phyloP scores from a whole-genome alignment of 2,888 invertebrate genomes.

The Trypoxylon attenuatum region DNA sequence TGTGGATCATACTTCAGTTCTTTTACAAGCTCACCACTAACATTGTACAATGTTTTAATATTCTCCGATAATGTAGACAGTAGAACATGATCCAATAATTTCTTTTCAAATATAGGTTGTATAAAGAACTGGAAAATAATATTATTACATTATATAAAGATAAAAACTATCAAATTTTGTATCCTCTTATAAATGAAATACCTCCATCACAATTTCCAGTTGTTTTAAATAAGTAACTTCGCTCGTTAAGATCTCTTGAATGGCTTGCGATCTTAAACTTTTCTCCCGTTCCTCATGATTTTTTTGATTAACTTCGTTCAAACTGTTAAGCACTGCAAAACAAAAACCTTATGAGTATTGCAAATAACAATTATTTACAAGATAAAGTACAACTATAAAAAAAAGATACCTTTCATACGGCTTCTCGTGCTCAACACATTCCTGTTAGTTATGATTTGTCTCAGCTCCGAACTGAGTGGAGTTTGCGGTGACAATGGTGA shows the following conservation, averaged over 20 bases:
- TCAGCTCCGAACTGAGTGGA: conserved; percentile 78
- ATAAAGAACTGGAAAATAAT: conserved; percentile 76
- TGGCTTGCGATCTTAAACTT: conserved; percentile 76
- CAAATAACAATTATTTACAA: not conserved
- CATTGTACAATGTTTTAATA: conserved; percentile 79
- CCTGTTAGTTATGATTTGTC: conserved; percentile 78
- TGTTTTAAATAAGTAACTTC: conserved; percentile 83
- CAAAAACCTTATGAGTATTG: not conserved
- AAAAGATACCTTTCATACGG: conserved; percentile 78
- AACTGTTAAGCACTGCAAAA: conserved; percentile 76
- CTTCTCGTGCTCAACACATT: conserved; percentile 80
- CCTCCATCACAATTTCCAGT: conserved; percentile 80
- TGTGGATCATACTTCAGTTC: conserved; percentile 77
- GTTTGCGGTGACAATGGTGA: conserved; percentile 78
- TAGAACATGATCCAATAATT: conserved; percentile 75
- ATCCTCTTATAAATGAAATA: no score
- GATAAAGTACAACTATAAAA: no score
- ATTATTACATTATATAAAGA: not conserved
- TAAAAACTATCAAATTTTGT: conserved; percentile 2
- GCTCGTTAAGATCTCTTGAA: conserved; percentile 82
- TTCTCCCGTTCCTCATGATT: conserved; percentile 66
- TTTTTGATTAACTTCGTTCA: conserved; percentile 74
- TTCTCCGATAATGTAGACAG: conserved; percentile 80
- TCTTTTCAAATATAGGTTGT: conserved; percentile 77
- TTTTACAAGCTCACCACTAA: conserved; percentile 79